Evolutionary conservation across 2,797 vertebrate species (phyloP).

Genomic region (Leontopithecus rosalia): DNA sequence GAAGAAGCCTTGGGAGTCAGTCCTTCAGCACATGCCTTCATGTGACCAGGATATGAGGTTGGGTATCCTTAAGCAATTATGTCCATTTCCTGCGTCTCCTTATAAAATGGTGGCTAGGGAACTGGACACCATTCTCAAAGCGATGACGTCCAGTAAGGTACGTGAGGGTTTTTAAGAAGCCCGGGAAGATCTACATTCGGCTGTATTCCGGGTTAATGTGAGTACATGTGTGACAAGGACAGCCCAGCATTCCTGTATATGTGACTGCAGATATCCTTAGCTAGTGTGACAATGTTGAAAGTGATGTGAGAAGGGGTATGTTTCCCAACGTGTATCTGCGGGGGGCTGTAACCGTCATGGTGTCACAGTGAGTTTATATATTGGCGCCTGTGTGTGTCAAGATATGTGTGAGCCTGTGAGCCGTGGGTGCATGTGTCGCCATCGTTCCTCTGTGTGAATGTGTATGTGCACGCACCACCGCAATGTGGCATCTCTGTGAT

Average conservation of each 20-base stretch:
- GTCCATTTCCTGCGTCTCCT: background rate
- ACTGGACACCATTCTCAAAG: background rate
- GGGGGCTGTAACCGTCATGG: constrained; percentile 52
- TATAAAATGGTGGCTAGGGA: background rate
- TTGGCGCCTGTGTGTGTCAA: constrained; percentile 51
- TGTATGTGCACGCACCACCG: constrained; percentile 24
- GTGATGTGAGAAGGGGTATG: background rate
- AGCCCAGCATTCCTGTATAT: constrained; percentile 40
- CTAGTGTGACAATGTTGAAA: background rate
- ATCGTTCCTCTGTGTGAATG: constrained; percentile 21
- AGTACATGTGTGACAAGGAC: constrained; percentile 34
- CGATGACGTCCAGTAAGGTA: background rate
- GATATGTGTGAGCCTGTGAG: constrained; percentile 67
- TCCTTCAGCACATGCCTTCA: background rate
- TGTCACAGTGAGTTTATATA: constrained; percentile 64
- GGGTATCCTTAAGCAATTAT: background rate
- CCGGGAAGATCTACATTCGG: background rate
- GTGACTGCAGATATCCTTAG: constrained; percentile 39
- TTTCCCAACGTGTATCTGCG: background rate
- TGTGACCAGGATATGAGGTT: background rate
- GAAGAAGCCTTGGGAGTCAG: background rate
- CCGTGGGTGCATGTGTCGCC: constrained; percentile 62
- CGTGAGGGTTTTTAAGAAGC: background rate
- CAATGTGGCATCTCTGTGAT: constrained; percentile 51
- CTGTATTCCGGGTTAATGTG: background rate